Percentiles rank a stretch among this genome's conserved stretches.
phyloP scores from a whole-genome alignment of 1,140 invertebrate genomes.

The Colletes latitarsis region DNA sequence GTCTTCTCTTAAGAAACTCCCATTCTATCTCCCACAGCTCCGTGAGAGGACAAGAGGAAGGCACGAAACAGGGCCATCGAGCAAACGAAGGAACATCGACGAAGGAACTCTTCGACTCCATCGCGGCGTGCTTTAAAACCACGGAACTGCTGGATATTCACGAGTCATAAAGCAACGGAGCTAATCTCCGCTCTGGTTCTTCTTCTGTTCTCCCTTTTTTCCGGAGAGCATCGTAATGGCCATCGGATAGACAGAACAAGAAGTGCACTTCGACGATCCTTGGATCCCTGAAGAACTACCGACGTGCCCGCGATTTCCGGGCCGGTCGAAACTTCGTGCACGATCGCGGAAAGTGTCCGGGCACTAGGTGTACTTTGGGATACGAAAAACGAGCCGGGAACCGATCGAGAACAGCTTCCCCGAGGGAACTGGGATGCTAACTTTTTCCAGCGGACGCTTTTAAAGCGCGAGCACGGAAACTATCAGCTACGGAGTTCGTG shows the following conservation, averaged over 20 bases:
- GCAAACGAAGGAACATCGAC: conserved; percentile 20
- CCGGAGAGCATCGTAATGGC: conserved; percentile 61
- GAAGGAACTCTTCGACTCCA: conserved; percentile 40
- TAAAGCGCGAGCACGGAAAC: not conserved
- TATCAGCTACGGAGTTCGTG: too few relatives aligned
- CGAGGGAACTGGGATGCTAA: not conserved
- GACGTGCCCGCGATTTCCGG: conserved; percentile 54
- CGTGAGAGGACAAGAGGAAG: conserved; percentile 18
- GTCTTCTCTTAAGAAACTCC: conserved; percentile 65
- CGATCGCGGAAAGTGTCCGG: not conserved
- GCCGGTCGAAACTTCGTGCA: not conserved
- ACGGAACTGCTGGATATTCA: conserved; percentile 64
- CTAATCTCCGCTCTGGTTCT: conserved; percentile 44
- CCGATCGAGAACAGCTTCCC: conserved; percentile 4
- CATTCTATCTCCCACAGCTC: conserved; percentile 37
- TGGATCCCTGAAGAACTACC: conserved; percentile 25
- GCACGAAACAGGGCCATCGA: conserved; percentile 2
- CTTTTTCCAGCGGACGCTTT: not conserved
- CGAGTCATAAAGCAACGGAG: conserved; percentile 72
- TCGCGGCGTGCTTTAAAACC: conserved; percentile 55
- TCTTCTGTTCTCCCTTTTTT: conserved; percentile 6
- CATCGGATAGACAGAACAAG: conserved; percentile 50
- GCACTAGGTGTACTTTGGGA: not conserved
- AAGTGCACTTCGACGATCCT: conserved; percentile 46
- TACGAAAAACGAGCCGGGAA: not conserved